Percentiles rank a stretch among this genome's conserved stretches.
These are phyloP conservation scores for Cichladusa arquata DNA, from an alignment of 2,113 vertebrate species.

Conservation along the genomic window DNA sequence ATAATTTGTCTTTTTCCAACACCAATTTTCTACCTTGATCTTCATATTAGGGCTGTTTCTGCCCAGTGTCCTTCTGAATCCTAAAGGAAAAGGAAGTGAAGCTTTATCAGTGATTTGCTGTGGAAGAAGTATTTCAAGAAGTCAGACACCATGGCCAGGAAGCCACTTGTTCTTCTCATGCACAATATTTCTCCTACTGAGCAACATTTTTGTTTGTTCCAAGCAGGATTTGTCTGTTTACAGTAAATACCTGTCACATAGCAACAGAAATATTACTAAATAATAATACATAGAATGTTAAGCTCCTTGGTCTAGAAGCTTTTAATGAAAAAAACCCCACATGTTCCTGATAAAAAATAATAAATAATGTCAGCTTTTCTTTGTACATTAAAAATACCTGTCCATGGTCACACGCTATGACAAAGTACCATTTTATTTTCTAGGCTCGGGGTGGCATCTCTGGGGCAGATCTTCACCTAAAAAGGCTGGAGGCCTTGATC, in stretches of 20 bases:
- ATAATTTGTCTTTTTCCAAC: neutral
- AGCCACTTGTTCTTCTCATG: neutral
- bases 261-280: constrained; percentile 61
- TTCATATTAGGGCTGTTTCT: neutral
- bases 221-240: constrained; percentile 18
- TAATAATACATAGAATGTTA: constrained; percentile 29
- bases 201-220: neutral
- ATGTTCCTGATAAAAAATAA: constrained; percentile 60
- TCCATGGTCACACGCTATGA: constrained; percentile 49
- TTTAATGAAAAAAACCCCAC: neutral
- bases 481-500: neutral
- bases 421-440: constrained; percentile 18
- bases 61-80: neutral
- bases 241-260: constrained; percentile 54
- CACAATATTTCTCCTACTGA: neutral
- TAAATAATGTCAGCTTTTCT: constrained; percentile 59
- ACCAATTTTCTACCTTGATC: neutral
- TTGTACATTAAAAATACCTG: constrained; percentile 60
- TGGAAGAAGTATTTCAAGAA: neutral
- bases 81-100: neutral
- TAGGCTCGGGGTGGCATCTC: constrained; percentile 12
- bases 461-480: neutral
- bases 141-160: neutral
- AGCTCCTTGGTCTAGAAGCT: constrained; percentile 36
- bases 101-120: neutral